phyloP scores from a whole-genome alignment of 1,140 invertebrate species.

The Pseudobourletiella spinata region DNA sequence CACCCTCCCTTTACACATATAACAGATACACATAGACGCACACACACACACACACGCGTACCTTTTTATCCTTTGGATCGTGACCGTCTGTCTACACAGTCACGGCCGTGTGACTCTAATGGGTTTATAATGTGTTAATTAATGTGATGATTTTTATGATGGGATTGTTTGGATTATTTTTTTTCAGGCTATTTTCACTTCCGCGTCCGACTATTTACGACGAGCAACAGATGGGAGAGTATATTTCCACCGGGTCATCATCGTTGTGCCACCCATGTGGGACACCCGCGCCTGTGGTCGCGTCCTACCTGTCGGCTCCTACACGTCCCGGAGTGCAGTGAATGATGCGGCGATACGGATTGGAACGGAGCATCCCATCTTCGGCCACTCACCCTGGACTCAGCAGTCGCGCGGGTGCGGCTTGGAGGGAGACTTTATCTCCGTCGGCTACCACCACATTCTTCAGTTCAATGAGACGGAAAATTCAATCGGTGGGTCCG shows the following conservation, averaged over 20 bases:
- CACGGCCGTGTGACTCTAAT: no score
- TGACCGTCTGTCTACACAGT: no score
- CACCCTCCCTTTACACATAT: no score
- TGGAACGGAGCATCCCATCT: constrained; percentile 44
- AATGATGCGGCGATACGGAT: constrained; percentile 46
- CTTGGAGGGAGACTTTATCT: constrained; percentile 50
- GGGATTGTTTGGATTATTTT: no score
- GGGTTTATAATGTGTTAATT: constrained; percentile 9
- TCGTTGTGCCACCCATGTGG: constrained; percentile 49
- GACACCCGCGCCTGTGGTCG: constrained; percentile 37
- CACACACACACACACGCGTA: no score
- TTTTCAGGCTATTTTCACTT: constrained; percentile 44
- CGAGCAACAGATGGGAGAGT: constrained; percentile 48
- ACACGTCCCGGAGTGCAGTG: constrained; percentile 40
- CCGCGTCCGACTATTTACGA: constrained; percentile 46
- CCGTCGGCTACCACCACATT: constrained; percentile 44
- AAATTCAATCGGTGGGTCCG: constrained; percentile 24
- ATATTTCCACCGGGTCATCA: constrained; percentile 45
- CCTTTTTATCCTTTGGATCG: no score
- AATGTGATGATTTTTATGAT: constrained; percentile 8
- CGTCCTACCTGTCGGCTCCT: constrained; percentile 41
- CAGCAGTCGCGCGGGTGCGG: constrained; percentile 52
- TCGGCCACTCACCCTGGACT: constrained; percentile 48
- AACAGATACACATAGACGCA: no score
- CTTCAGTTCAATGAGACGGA: constrained; percentile 36